Conservation (phyloP, 2,888 invertebrate species). For the Hydriomena furcata region DNA sequence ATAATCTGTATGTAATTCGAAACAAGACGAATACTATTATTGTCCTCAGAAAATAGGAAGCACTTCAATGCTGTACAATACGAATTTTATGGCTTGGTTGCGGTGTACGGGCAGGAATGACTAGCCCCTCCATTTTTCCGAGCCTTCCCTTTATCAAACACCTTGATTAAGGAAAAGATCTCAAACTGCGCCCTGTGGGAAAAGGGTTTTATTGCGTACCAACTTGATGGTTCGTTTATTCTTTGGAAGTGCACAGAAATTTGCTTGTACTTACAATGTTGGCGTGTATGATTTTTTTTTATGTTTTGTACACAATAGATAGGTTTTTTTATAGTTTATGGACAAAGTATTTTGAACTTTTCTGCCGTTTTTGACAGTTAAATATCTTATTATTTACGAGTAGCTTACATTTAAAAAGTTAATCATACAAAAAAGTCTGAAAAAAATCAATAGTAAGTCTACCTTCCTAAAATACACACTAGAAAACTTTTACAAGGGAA, state of each 20-base stretch:
- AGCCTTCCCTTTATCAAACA: constrained; percentile 12
- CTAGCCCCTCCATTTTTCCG: constrained; percentile 8
- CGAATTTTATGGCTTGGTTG: constrained; percentile 8
- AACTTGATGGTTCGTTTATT: constrained; percentile 21
- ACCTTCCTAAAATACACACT: constrained; percentile 37
- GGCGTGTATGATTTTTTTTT: background rate
- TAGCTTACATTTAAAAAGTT: constrained; percentile 37
- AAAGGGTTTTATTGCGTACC: constrained; percentile 18
- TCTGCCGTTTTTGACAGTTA: too few relatives aligned
- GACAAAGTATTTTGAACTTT: too few relatives aligned
- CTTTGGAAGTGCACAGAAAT: constrained; percentile 4
- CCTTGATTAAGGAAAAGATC: constrained; percentile 20
- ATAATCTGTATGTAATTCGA: background rate
- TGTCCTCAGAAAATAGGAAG: background rate
- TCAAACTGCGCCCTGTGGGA: constrained; percentile 14
- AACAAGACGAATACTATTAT: background rate
- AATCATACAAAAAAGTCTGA: constrained; percentile 32
- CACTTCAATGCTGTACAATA: background rate
- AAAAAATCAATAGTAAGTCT: constrained; percentile 40
- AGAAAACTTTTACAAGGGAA: constrained; percentile 37
- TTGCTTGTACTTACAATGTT: background rate
- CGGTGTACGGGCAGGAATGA: constrained; percentile 11
- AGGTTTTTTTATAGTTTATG: too few relatives aligned
- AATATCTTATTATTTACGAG: too few relatives aligned
- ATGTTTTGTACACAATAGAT: too few relatives aligned